Evolutionary conservation across 1,140 invertebrate genomes (phyloP).

Genomic region (Panagrolaimus sp.): DNA sequence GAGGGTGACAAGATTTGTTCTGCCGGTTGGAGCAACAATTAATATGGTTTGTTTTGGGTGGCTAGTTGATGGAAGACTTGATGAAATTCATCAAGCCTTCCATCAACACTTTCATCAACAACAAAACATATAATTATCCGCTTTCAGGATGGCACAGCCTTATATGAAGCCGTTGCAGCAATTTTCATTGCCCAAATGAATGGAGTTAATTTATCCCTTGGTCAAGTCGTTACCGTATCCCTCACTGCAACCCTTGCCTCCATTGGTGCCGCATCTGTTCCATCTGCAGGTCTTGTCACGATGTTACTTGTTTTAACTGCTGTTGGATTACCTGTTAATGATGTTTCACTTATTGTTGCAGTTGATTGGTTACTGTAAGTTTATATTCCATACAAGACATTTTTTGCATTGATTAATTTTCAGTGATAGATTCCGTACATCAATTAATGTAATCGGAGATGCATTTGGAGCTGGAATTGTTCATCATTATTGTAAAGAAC

Average conservation of each 20-base stretch:
- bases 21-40: slow-evolving; percentile 64
- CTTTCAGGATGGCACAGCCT: slow-evolving; percentile 76
- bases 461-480: slow-evolving; percentile 87
- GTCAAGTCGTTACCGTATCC: slow-evolving; percentile 63
- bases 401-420: no score
- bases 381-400: not conserved
- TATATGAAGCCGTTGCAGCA: slow-evolving; percentile 79
- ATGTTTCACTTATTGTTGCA: slow-evolving; percentile 67
- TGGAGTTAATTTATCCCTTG: slow-evolving; percentile 70
- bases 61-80: no score
- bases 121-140: not conserved
- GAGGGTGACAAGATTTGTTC: slow-evolving; percentile 73
- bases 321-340: slow-evolving; percentile 69
- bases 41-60: slow-evolving; percentile 61
- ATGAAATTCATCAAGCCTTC: slow-evolving; percentile 64
- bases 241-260: slow-evolving; percentile 87
- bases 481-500: slow-evolving; percentile 76
- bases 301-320: slow-evolving; percentile 73
- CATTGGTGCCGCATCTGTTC: slow-evolving; percentile 88
- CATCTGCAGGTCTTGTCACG: slow-evolving; percentile 64
- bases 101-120: not conserved
- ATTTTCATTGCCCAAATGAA: slow-evolving; percentile 83
- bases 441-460: slow-evolving; percentile 92
- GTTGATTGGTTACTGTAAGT: slow-evolving; percentile 66
- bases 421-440: slow-evolving; percentile 89